Conservation (phyloP, 1,140 invertebrate genomes). For the Panagrolaimus sp. region DNA sequence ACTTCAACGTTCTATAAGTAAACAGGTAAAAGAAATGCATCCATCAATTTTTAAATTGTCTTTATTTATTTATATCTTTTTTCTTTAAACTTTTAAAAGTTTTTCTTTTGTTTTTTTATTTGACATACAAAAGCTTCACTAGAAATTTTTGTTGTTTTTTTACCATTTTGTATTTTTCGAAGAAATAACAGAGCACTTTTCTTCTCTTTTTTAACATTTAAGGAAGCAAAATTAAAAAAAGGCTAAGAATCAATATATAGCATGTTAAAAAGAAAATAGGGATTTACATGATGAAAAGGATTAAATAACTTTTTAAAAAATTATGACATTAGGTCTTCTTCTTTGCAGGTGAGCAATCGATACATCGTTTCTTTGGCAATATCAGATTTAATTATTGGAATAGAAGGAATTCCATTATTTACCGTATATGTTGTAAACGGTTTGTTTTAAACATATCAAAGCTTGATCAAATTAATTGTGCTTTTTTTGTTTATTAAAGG, state of each 20-base stretch:
- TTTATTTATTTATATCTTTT: no score
- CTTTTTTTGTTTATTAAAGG: constrained; percentile 60
- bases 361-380: constrained; percentile 96
- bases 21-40: constrained; percentile 40
- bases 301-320: background rate
- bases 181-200: no score
- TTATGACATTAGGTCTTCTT: background rate
- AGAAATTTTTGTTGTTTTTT: no score
- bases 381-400: constrained; percentile 93
- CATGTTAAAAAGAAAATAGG: background rate
- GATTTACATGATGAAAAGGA: no score
- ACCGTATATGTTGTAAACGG: constrained; percentile 62
- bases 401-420: constrained; percentile 67
- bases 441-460: constrained; percentile 17
- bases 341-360: constrained; percentile 88
- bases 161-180: no score
- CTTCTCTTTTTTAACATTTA: background rate
- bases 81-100: no score
- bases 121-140: no score
- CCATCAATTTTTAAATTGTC: no score
- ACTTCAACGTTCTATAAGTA: constrained; percentile 54
- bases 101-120: no score
- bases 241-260: background rate
- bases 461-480: background rate
- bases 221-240: constrained; percentile 13